phyloP scores from a whole-genome alignment of 2,113 vertebrate genomes.

The Sander lucioperca region DNA sequence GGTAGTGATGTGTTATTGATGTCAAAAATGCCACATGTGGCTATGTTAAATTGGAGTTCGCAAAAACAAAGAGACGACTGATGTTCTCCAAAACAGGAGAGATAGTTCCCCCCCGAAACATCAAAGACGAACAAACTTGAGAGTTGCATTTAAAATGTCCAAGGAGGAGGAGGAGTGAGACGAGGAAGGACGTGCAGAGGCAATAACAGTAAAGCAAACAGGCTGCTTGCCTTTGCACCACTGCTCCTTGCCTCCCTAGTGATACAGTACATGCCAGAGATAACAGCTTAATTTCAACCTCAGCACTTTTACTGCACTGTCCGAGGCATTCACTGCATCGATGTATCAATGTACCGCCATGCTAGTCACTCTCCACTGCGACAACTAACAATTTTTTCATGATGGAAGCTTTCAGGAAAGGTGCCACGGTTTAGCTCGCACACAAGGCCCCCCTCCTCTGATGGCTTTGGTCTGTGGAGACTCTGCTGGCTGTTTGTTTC shows the following conservation, averaged over 20 bases:
- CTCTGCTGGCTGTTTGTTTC: constrained; percentile 74
- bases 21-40: constrained; percentile 14
- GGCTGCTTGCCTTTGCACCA: constrained; percentile 68
- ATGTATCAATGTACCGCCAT: constrained; percentile 74
- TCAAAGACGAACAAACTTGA: constrained; percentile 37
- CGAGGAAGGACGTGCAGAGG: constrained; percentile 64
- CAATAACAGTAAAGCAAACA: constrained; percentile 80
- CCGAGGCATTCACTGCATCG: constrained; percentile 71
- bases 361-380: constrained; percentile 80
- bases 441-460: constrained; percentile 69
- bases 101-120: not conserved
- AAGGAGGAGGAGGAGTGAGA: constrained; percentile 50
- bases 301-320: constrained; percentile 81
- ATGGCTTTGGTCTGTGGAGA: constrained; percentile 75
- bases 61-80: not conserved
- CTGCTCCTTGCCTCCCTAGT: constrained; percentile 67
- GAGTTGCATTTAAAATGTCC: constrained; percentile 46
- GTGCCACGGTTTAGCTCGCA: constrained; percentile 57
- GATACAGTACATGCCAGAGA: constrained; percentile 75
- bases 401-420: constrained; percentile 69
- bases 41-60: constrained; percentile 9
- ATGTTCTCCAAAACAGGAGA: not conserved
- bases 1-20: constrained; percentile 16
- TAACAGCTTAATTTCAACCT: constrained; percentile 81
- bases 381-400: constrained; percentile 68